Base-by-base conservation (phyloP, 64 coral and sea anemone genomes). In the Stylophora pistillata region DNA sequence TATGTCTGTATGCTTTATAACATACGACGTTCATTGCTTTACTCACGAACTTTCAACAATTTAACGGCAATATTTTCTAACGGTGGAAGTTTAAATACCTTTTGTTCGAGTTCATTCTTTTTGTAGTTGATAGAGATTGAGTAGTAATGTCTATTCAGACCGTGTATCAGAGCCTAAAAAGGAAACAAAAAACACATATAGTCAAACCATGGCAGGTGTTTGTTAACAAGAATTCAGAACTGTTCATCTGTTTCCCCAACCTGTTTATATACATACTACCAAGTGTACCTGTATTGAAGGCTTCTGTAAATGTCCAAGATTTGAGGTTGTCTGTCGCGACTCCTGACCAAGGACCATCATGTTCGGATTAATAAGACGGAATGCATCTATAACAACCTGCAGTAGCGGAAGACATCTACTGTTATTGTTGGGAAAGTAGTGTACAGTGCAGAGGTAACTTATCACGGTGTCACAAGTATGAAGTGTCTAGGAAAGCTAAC, bases 281-380 rank as follows among this genome's bases (percentile, higher is more conserved):
- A 18, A 21, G 34, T 21, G 1, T 56, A 99, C 97, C 97, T 99
- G 97, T 73, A 99, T 99, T 29, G 97, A 99, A 31, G 97, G 97
- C 69, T 99, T 99, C 76, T 99, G 97, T 34, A 99, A 81, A 85
- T 99, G 97, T 63, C 97, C 97, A 61, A 99, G 90, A 86, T 99
- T 99, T 76, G 97, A 99, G 6, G 97, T 99, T 0, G 97, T 99
- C 28, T 99, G 97, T n/a, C 97, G 68, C 58, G 97, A 94, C 58
- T 99, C 97, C 68, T 99, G 97, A 4, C 97, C 97, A 11, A 99
- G 64, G 2, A 99, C 97, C 97, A 99, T 99, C 97, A 99, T 99
- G 68, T 99, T 99, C 7, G 97, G 97, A 56, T 99, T 99, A 62
- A 99, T 99, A 28, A 99, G 87, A 73, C 97, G 91, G 83, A 99